phyloP scores from a whole-genome alignment of 2,113 vertebrate genomes.

The Colius striatus region DNA sequence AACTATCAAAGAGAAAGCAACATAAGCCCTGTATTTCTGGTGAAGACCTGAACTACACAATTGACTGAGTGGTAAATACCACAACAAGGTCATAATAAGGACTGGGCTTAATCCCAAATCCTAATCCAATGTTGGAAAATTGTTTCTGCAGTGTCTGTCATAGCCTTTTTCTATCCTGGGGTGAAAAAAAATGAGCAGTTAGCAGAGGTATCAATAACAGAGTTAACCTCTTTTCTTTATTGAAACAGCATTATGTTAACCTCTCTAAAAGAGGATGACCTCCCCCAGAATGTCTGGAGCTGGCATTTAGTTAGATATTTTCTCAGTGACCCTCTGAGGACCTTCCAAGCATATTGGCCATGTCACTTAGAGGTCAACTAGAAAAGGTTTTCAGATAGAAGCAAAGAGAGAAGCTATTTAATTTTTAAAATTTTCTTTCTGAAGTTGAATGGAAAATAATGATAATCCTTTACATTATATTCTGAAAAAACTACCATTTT shows the following conservation, averaged over 20 bases:
- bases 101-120: neutral
- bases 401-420: neutral
- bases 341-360: neutral
- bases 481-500: neutral
- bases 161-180: neutral
- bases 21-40: neutral
- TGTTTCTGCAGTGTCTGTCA: neutral
- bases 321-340: neutral
- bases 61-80: neutral
- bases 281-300: neutral
- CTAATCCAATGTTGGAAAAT: neutral
- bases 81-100: neutral
- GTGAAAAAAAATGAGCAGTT: neutral
- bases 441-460: neutral
- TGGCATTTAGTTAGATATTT: neutral
- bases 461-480: neutral
- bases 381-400: neutral
- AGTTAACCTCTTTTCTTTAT: constrained; percentile 8
- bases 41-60: neutral
- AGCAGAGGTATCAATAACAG: neutral
- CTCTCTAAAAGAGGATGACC: neutral
- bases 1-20: neutral
- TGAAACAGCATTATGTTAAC: neutral
- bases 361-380: neutral
- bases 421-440: neutral